Base-by-base conservation (phyloP, 2,797 vertebrate species). In the Sciurus carolinensis region DNA sequence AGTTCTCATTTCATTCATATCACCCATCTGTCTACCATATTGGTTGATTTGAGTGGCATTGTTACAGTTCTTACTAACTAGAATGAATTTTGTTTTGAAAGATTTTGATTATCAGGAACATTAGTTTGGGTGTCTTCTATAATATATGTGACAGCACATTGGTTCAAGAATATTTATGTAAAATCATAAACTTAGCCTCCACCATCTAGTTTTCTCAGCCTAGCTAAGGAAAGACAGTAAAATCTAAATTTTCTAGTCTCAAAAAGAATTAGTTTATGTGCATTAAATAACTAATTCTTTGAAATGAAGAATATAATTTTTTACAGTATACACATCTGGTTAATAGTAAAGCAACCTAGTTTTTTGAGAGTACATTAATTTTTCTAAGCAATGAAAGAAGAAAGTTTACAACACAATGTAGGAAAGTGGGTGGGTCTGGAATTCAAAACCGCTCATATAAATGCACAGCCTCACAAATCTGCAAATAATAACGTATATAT, bases 371-470 rank as follows among this genome's bases (percentile, higher is more conserved):
- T 66, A 83, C 28, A 73, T 91, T 73, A 52, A 80, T 84, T 93
- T 93, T 88, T 96, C 50, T 92, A 82, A 82, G 64, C 64, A 93
- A 8, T 82, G 36, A 82, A 93, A 80, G 44, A 95, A 94, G 62
- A 95, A 93, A 90, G 50, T 9, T 52, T 93, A 44, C 0, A 26
- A n/a, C 12, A 33, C 47, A 92, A 3, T 57, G 33, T 24, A 90
- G 82, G 69, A 10, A 95, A 82, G 36, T 44, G 50, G 28, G 44
- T 44, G 50, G 30, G 44, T 59, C 62, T 95, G 28, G 59, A 93
- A 97, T 97, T 93, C 77, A 93, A 90, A 96, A 90, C 62, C 69
- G 64, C 26, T 85, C n/a, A 52, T 66, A 67, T 90, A 57, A 96
- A 95, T 79, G 54, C 57, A 91, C 20, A 89, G 30, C 62, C 59